Conservation (phyloP, 2,888 invertebrate genomes). For the Nymphalis c-album region DNA sequence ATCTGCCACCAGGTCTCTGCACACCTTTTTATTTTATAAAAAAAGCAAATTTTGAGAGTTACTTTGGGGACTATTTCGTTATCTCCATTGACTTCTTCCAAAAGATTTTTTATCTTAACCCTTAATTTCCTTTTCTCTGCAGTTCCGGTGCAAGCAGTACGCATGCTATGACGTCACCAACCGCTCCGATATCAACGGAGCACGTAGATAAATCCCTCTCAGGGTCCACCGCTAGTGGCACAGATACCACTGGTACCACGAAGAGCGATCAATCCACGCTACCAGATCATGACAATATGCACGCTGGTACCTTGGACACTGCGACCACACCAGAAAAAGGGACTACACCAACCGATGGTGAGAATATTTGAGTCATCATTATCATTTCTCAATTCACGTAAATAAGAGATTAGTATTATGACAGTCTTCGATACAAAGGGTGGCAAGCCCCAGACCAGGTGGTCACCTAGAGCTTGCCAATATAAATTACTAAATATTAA, state of each 20-base stretch:
- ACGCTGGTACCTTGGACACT: constrained; percentile 62
- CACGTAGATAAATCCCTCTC: constrained; percentile 54
- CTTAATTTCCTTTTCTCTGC: constrained; percentile 26
- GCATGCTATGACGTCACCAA: constrained; percentile 69
- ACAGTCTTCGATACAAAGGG: neutral
- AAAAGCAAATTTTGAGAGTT: too few species aligned
- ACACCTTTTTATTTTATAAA: too few species aligned
- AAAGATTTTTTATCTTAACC: too few species aligned
- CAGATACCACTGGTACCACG: constrained; percentile 37
- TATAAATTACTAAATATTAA: too few species aligned
- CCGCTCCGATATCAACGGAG: constrained; percentile 57
- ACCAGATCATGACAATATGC: constrained; percentile 72
- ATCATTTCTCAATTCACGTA: neutral
- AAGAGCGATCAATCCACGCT: constrained; percentile 49
- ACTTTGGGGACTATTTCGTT: too few species aligned
- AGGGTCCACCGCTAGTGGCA: constrained; percentile 52
- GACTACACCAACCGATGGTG: constrained; percentile 71
- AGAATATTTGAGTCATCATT: constrained; percentile 22
- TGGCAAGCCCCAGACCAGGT: too few species aligned
- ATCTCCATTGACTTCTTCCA: too few species aligned
- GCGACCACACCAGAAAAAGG: constrained; percentile 58
- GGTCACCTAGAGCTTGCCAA: too few species aligned
- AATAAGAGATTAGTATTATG: too few species aligned
- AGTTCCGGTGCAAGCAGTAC: constrained; percentile 68
- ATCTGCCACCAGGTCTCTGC: too few species aligned